Conservation (phyloP, 2,888 invertebrate genomes). For the Diachrysia chrysitis region DNA sequence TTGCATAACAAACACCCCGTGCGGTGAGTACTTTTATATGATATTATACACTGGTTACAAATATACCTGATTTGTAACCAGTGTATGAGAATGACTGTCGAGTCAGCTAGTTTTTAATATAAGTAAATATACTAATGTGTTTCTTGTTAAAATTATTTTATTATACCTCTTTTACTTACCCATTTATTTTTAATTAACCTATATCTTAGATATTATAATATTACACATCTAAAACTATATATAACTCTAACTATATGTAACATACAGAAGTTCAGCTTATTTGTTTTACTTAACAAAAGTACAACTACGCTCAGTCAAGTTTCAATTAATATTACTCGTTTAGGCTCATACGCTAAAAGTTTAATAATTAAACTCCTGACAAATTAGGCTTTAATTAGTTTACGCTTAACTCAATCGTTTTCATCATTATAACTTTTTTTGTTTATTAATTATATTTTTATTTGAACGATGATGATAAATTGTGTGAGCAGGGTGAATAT, state of each 20-base stretch:
- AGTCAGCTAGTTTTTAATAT: too few species aligned
- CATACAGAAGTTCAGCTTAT: not conserved
- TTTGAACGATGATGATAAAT: not conserved
- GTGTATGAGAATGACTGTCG: too few species aligned
- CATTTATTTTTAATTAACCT: too few species aligned
- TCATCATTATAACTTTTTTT: not conserved
- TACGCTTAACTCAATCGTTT: not conserved
- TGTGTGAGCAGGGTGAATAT: too few species aligned
- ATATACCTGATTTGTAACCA: too few species aligned
- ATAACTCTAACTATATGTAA: not conserved
- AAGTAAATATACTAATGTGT: too few species aligned
- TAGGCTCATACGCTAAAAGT: constrained; percentile 6
- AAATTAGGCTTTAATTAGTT: not conserved
- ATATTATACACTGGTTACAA: constrained; percentile 22
- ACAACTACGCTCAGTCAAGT: not conserved
- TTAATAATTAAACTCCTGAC: constrained; percentile 1
- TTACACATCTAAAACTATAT: too few species aligned
- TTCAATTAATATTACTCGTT: constrained; percentile 15
- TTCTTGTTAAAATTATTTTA: too few species aligned
- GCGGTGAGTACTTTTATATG: too few species aligned
- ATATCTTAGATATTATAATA: too few species aligned
- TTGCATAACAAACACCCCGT: constrained; percentile 24
- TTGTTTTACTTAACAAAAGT: not conserved
- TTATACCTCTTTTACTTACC: too few species aligned
- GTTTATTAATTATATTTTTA: not conserved